phyloP scores from a whole-genome alignment of 2,797 vertebrate species.

The Calcarius lapponicus region DNA sequence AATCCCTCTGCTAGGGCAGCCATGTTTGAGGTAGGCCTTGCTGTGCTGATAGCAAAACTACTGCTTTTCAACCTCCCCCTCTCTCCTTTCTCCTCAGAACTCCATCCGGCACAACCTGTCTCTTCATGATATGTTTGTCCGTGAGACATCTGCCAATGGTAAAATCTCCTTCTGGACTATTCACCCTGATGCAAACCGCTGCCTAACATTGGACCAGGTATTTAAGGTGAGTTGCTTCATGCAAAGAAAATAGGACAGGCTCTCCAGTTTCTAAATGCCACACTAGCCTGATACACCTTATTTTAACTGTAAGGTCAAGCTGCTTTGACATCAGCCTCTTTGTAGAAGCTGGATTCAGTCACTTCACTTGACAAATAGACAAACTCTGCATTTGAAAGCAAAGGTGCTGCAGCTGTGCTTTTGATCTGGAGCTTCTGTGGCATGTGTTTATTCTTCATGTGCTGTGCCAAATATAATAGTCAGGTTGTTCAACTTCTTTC shows the following conservation, averaged over 20 bases:
- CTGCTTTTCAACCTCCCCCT: background rate
- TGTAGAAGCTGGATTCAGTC: background rate
- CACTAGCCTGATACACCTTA: background rate
- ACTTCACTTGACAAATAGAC: background rate
- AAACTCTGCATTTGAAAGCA: background rate
- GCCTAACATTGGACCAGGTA: conserved; percentile 91
- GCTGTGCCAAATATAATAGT: background rate
- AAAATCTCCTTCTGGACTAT: conserved; percentile 97
- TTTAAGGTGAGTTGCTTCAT: conserved; percentile 83
- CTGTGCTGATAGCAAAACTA: background rate
- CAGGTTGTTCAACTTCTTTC: background rate
- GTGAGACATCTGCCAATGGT: conserved; percentile 85
- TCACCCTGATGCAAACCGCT: conserved; percentile 92
- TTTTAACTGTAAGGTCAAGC: background rate
- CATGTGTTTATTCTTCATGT: background rate
- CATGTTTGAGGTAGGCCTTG: background rate
- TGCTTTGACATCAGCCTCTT: background rate
- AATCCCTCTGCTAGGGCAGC: background rate
- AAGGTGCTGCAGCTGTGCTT: background rate
- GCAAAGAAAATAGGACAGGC: background rate
- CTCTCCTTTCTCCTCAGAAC: conserved; percentile 79
- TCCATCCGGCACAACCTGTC: conserved; percentile 97
- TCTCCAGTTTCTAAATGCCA: background rate
- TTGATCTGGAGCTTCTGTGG: background rate
- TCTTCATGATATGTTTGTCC: conserved; percentile 95